Evolutionary conservation across 2,797 vertebrate species (phyloP).

Genomic region (Crypturellus tataupa): DNA sequence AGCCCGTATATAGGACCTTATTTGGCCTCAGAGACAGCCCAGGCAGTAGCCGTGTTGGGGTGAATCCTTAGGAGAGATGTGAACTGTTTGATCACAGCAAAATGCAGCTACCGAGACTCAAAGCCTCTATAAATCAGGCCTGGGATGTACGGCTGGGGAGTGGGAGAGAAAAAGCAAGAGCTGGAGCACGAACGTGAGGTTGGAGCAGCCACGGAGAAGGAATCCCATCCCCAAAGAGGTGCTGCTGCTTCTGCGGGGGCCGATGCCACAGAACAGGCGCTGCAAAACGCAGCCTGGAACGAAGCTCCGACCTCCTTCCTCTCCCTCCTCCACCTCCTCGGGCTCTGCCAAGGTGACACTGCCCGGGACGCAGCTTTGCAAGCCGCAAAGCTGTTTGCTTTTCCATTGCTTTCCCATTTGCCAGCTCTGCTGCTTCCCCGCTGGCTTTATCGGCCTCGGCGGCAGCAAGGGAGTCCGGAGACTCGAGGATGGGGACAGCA

Average conservation of each 20-base stretch:
- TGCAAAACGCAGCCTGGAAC: not conserved
- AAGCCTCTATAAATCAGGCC: not conserved
- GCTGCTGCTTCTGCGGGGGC: not conserved
- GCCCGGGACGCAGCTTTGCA: not conserved
- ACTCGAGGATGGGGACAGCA: not conserved
- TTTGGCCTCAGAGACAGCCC: not conserved
- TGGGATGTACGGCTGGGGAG: not conserved
- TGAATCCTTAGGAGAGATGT: not conserved
- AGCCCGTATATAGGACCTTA: not conserved
- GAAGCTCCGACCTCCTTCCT: not conserved
- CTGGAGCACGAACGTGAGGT: not conserved
- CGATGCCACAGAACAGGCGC: not conserved
- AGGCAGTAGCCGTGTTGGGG: not conserved
- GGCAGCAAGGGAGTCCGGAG: not conserved
- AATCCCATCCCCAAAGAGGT: not conserved
- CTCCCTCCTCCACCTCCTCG: not conserved
- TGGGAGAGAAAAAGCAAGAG: not conserved
- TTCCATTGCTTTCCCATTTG: not conserved
- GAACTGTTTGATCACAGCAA: not conserved
- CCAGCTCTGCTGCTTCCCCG: not conserved
- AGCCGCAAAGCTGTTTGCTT: conserved; percentile 25
- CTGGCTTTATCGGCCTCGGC: not conserved
- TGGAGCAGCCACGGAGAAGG: not conserved
- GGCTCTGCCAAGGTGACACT: conserved; percentile 31
- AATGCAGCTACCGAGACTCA: not conserved